phyloP scores from a whole-genome alignment of 2,113 vertebrate species.

The Aspiorhynchus laticeps region DNA sequence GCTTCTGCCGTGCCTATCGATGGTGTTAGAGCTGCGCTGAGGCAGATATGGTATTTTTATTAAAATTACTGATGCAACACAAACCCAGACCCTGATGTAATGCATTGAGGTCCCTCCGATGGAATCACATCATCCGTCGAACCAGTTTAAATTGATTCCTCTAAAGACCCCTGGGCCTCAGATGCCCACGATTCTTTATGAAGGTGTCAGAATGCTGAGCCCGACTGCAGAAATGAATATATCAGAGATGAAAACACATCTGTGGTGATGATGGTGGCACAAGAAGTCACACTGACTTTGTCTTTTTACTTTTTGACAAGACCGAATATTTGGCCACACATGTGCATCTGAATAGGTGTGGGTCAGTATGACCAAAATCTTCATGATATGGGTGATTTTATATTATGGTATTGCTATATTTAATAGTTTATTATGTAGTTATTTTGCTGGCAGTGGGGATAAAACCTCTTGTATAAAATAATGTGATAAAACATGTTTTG shows the following conservation, averaged over 20 bases:
- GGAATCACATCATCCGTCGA: constrained; percentile 39
- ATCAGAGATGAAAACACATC: constrained; percentile 18
- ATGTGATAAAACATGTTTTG: too few species aligned
- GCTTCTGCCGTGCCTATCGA: background rate
- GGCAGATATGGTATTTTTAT: background rate
- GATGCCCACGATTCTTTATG: constrained; percentile 3
- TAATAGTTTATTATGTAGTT: background rate
- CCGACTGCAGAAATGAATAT: background rate
- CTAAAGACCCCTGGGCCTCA: constrained; percentile 28
- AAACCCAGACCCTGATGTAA: constrained; percentile 8
- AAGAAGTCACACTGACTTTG: background rate
- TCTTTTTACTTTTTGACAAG: background rate
- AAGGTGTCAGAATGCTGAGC: constrained; percentile 23
- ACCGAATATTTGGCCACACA: background rate
- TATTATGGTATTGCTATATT: background rate
- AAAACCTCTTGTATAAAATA: background rate
- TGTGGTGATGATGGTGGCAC: constrained; percentile 3
- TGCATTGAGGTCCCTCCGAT: constrained; percentile 6
- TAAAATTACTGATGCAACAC: constrained; percentile 22
- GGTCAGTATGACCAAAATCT: background rate
- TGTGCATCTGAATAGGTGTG: background rate
- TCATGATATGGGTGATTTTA: background rate
- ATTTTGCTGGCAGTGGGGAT: background rate
- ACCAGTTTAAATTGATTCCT: constrained; percentile 45
- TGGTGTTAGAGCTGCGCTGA: background rate